Base-by-base conservation (phyloP, 2,113 vertebrate species). In the Setophaga petechia region DNA sequence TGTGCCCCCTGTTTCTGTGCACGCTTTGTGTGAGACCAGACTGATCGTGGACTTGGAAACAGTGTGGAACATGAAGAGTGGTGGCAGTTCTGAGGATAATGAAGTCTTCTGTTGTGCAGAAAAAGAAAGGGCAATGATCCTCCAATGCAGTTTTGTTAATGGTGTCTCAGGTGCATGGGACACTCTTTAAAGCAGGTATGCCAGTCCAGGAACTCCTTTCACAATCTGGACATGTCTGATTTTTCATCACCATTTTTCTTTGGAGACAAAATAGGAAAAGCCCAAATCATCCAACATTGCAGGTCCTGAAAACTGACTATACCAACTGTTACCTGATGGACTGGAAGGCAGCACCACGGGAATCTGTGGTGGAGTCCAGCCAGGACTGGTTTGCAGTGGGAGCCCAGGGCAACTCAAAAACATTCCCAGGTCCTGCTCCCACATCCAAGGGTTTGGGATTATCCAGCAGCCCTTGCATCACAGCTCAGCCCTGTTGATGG, bases 401-500 rank as follows among this genome's bases (percentile, higher is more conserved):
- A 93, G 10, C 76, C 89, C 22, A 3, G 86, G 65, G 76, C 86
- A 95, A 84, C 89, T 61, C 84, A 81, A 33, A 44, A 95, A 94
- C 89, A 65, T 44, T 87, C 84, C 86, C 73, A 63, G 41, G 52
- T 57, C 18, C 61, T 65, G 84, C 69, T 92, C 65, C 77, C 83
- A 72, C 80, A 49, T 57, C 76, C 86, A 68, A 87, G 31, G 66
- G 19, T n/a, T 59, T 75, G 46, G 89, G 69, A 78, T 91, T 44
- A 52, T 91, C 47, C 87, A 65, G 61, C 80, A 74, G 76, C 35
- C 47, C 80, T 94, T 92, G 86, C 89, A 89, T 93, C 91, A 94
- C 1, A 2, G 88, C 90, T 54, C 72, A 75, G 86, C 61, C 68
- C 69, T 44, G 76, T 0, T 67, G 83, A 81, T 37, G 43, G 73